Conservation (phyloP, 2,888 invertebrate species). For the Gymnocheta viridis region DNA sequence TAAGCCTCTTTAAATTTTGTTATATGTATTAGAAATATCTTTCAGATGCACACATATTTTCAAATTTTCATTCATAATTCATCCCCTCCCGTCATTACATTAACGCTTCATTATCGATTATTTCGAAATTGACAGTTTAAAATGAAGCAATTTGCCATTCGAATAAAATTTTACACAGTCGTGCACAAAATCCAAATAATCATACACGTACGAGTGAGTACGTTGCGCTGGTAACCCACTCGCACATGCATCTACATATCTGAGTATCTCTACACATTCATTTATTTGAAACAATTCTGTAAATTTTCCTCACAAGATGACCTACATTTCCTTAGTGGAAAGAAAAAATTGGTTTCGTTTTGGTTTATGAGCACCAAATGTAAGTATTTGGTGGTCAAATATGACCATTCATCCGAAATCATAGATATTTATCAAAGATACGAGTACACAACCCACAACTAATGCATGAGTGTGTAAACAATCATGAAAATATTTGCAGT, state of each 20-base stretch:
- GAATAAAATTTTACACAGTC: conserved; percentile 29
- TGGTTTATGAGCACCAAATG: not conserved
- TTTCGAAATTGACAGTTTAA: conserved; percentile 27
- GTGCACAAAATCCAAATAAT: conserved; percentile 28
- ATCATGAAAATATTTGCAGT: conserved; percentile 23
- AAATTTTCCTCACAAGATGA: conserved; percentile 28
- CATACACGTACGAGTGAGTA: not conserved
- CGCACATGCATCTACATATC: not conserved
- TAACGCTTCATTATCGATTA: conserved; percentile 22
- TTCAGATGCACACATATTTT: not conserved
- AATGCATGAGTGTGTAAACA: conserved; percentile 28
- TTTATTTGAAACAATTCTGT: conserved; percentile 5
- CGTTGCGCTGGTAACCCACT: not conserved
- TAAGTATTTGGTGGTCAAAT: conserved; percentile 44
- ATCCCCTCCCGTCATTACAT: conserved; percentile 13
- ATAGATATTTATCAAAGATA: conserved; percentile 38
- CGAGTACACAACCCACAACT: not conserved
- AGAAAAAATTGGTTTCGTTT: not conserved
- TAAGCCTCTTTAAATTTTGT: conserved; percentile 10
- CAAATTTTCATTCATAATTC: not conserved
- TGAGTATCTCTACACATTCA: too few relatives aligned
- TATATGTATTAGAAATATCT: not conserved
- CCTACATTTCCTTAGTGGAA: conserved; percentile 37
- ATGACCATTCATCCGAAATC: conserved; percentile 55
- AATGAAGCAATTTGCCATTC: conserved; percentile 43